A percentile compares a stretch with the other conserved stretches of the same genome.
Evolutionary conservation across 1,140 invertebrate genomes (phyloP).

Genomic region (Drosophila trapezifrons): DNA sequence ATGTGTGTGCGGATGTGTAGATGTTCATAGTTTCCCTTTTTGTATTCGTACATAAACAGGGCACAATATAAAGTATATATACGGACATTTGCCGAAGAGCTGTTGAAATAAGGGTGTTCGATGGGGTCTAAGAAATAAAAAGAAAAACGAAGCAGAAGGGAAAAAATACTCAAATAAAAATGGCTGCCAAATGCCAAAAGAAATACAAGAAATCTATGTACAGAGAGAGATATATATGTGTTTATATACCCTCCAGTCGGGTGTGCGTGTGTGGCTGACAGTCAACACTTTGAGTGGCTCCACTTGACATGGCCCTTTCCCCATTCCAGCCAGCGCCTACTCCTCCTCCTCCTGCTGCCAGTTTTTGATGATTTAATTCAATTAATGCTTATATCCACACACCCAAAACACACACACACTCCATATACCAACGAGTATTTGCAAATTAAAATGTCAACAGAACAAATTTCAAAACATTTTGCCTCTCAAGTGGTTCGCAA

Average conservation of each 20-base stretch:
- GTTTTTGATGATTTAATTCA: conserved; percentile 80
- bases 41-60: conserved; percentile 45
- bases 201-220: conserved; percentile 49
- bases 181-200: conserved; percentile 71
- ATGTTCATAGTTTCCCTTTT: conserved; percentile 78
- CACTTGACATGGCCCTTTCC: conserved; percentile 67
- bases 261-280: conserved; percentile 75
- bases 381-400: conserved; percentile 63
- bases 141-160: neutral
- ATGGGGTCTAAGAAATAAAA: conserved; percentile 42
- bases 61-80: conserved; percentile 17
- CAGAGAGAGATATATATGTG: conserved; percentile 4
- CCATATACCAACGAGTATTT: conserved; percentile 59
- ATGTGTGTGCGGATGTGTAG: conserved; percentile 42
- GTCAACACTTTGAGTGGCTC: conserved; percentile 77
- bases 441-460: conserved; percentile 81
- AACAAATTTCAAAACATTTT: conserved; percentile 75
- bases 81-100: conserved; percentile 39
- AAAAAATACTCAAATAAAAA: conserved; percentile 55
- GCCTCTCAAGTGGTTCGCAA: conserved; percentile 37
- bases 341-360: conserved; percentile 11
- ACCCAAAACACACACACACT: conserved; percentile 15
- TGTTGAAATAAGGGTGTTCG: conserved; percentile 76
- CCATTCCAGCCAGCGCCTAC: conserved; percentile 21
- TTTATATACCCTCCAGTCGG: conserved; percentile 20